Percentiles rank a stretch among this genome's conserved stretches.
Conservation (phyloP, 1,140 invertebrate species). For the Drosophila navojoa region DNA sequence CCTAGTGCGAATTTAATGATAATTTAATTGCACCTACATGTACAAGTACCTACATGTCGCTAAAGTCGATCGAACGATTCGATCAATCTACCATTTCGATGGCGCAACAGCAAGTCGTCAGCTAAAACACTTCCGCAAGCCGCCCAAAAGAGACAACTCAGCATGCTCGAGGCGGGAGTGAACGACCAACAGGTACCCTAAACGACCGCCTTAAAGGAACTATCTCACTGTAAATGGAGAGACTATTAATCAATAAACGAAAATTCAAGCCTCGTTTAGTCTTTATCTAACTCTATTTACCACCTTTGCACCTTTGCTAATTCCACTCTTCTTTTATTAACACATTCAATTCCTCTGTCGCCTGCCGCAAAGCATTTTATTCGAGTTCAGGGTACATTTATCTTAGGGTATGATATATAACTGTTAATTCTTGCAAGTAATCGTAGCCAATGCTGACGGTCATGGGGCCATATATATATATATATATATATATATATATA, state of each 20-base stretch:
- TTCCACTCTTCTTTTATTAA: no score
- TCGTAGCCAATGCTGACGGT: conserved; percentile 40
- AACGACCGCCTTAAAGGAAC: neutral
- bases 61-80: conserved; percentile 1
- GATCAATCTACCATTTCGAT: neutral
- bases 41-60: neutral
- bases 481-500: neutral
- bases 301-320: no score
- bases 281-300: no score
- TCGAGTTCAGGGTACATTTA: neutral
- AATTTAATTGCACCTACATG: conserved; percentile 51
- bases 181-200: neutral
- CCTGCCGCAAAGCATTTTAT: neutral
- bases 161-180: neutral
- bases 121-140: conserved; percentile 54
- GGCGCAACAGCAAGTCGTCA: conserved; percentile 11
- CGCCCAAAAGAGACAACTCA: neutral
- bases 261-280: no score
- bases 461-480: conserved; percentile 11
- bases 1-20: conserved; percentile 45
- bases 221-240: no score
- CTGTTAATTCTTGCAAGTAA: conserved; percentile 53
- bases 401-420: neutral
- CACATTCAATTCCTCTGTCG: neutral
- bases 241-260: no score